Base-by-base conservation (phyloP, 2,113 vertebrate species). In the Natator depressus region DNA sequence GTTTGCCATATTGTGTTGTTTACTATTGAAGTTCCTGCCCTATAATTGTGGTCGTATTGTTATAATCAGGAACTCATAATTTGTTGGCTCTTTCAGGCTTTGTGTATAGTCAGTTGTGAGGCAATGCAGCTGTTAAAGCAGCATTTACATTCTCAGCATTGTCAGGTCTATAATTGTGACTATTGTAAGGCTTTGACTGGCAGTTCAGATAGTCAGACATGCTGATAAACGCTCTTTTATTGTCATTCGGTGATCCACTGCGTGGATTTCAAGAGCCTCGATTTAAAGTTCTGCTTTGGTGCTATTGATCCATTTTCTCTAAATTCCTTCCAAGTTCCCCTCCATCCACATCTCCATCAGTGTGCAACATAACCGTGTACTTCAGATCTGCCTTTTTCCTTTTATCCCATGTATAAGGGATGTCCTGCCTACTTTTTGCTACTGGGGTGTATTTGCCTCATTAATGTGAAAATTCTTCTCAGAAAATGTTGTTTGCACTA, bases 391-490 rank as follows among this genome's bases (percentile, higher is more conserved):
- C 69, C 80, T 72, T 47, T 31, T 5, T 13, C 59, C 14, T 25
- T 1, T 42, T 51, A 54, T 25, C 72, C 8, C 57, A n/a, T 3
- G 3, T 65, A 69, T 20, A 84, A 78, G 22, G 81, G 90, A 82
- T 86, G 82, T 12, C 81, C 75, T 82, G 38, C 46, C 75, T 47
- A 25, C 24, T 78, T 78, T 29, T 46, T 25, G 22, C 24, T 29
- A 25, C 0, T 6, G 24, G 42, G 4, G 2, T 22, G 84, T 89
- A 2, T 50, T 94, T 93, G 91, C 85, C 92, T 96, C 92, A 89
- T 1, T 47, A 82, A 93, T 93, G 91, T 89, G 93, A 59, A 89
- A 96, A 97, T 85, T 94, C 93, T 97, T 95, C 93, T 87, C 84
- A 38, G 65, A 38, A 38, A 78, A 93, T 87, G 46, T 29, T 85